A percentile compares a stretch with the other conserved stretches of the same genome.
Evolutionary conservation across 2,888 invertebrate genomes (phyloP).

Genomic region (Euproctis similis): DNA sequence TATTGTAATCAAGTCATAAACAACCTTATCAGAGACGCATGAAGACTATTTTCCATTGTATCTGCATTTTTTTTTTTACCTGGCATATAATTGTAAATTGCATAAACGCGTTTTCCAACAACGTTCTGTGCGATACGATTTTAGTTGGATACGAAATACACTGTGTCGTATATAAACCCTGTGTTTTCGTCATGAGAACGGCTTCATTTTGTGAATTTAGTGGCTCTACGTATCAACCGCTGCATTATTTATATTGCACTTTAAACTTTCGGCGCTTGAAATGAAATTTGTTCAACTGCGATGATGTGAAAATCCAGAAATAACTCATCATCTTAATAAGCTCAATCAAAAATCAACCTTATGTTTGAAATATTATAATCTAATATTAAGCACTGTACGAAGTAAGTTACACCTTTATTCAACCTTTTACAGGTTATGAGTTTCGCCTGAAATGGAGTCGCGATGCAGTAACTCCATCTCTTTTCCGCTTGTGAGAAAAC

Average conservation of each 20-base stretch:
- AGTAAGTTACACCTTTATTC: no score
- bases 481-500: conserved; percentile 15
- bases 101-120: conserved; percentile 31
- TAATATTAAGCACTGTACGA: no score
- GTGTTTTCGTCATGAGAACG: conserved; percentile 18
- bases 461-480: conserved; percentile 45
- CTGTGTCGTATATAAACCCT: conserved; percentile 14
- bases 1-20: conserved; percentile 12
- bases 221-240: conserved; percentile 33
- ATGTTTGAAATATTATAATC: no score
- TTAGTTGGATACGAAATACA: conserved; percentile 14
- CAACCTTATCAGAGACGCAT: conserved; percentile 14
- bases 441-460: conserved; percentile 63
- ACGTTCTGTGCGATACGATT: conserved; percentile 7
- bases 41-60: conserved; percentile 19
- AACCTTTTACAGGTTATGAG: conserved; percentile 19
- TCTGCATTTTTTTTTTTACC: conserved; percentile 36
- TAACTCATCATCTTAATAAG: conserved; percentile 31
- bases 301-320: conserved; percentile 48
- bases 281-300: conserved; percentile 65
- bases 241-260: conserved; percentile 58
- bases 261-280: conserved; percentile 58
- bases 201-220: conserved; percentile 30
- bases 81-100: conserved; percentile 45
- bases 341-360: conserved; percentile 16